Evolutionary conservation across 2,888 invertebrate genomes (phyloP).

Genomic region (Candidula unifasciata): DNA sequence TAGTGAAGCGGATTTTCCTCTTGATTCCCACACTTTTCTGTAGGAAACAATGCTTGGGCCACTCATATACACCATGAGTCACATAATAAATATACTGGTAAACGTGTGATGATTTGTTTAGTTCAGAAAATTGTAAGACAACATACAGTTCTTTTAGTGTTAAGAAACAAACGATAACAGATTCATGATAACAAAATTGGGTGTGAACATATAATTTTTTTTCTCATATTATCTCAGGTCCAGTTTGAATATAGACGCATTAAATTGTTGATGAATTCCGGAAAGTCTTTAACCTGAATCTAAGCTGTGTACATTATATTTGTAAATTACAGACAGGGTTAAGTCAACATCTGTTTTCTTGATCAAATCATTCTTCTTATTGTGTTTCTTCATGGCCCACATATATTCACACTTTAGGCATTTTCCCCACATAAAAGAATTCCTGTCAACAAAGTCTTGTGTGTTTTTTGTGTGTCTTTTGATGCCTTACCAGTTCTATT

Average conservation of each 20-base stretch:
- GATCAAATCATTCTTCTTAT: not conserved
- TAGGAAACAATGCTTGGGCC: too few species aligned
- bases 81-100: too few species aligned
- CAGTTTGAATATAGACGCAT: constrained; percentile 16
- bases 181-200: not conserved
- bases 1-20: too few species aligned
- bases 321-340: not conserved
- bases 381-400: not conserved
- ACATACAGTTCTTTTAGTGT: too few species aligned
- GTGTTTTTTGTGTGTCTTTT: not conserved
- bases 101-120: too few species aligned
- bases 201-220: not conserved
- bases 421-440: not conserved
- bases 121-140: too few species aligned
- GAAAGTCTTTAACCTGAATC: constrained; percentile 5
- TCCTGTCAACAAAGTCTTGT: not conserved
- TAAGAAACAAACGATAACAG: not conserved
- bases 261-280: not conserved
- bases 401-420: not conserved
- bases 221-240: constrained; percentile 20
- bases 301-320: constrained; percentile 14
- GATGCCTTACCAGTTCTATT: too few species aligned
- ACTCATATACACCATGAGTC: too few species aligned
- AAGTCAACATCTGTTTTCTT: not conserved
- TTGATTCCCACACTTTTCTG: too few species aligned